phyloP scores from a whole-genome alignment of 2,797 vertebrate species.

The Erpetoichthys calabaricus region DNA sequence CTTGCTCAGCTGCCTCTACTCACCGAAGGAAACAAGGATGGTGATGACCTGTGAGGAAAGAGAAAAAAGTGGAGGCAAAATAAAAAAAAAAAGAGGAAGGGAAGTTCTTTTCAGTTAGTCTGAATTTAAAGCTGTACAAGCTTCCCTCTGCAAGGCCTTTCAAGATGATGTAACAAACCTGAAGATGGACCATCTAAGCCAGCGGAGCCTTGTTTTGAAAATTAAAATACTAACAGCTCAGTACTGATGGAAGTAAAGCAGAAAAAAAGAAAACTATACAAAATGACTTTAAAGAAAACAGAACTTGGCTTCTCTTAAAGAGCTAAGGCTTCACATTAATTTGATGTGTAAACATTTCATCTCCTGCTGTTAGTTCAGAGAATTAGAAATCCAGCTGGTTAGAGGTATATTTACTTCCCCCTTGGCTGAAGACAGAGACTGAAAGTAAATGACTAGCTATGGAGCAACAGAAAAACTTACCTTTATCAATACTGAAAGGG shows the following conservation, averaged over 20 bases:
- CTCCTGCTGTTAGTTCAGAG: too few relatives aligned
- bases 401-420: too few relatives aligned
- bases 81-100: slow-evolving; percentile 53
- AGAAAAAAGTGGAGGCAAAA: slow-evolving; percentile 26
- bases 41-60: slow-evolving; percentile 43
- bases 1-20: slow-evolving; percentile 33
- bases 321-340: too few relatives aligned
- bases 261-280: slow-evolving; percentile 2
- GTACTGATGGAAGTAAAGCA: not conserved
- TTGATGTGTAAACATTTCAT: too few relatives aligned
- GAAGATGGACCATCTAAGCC: not conserved
- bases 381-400: too few relatives aligned
- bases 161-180: slow-evolving; percentile 44
- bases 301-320: too few relatives aligned
- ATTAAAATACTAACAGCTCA: not conserved
- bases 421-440: too few relatives aligned
- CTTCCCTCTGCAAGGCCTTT: slow-evolving; percentile 80
- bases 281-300: too few relatives aligned
- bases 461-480: slow-evolving; percentile 54
- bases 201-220: not conserved
- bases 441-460: slow-evolving; percentile 51
- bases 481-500: slow-evolving; percentile 25
- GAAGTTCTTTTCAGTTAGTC: slow-evolving; percentile 73
- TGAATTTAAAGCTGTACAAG: slow-evolving; percentile 54
- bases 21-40: slow-evolving; percentile 49